Evolutionary conservation across 2,113 vertebrate genomes (phyloP).

Genomic region (Phycodurus eques): DNA sequence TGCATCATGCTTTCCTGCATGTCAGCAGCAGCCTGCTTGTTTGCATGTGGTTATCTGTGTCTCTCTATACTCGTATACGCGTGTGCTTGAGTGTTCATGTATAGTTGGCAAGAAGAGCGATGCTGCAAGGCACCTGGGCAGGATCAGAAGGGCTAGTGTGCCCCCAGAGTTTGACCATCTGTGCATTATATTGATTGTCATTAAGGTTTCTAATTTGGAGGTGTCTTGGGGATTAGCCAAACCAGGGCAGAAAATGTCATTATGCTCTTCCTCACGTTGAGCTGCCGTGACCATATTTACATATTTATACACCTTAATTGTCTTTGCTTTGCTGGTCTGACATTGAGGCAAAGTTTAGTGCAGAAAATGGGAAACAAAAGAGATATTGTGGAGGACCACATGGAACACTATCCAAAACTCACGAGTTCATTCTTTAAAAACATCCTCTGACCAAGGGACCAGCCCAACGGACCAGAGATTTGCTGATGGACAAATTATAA

Average conservation of each 20-base stretch:
- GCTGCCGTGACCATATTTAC: conserved; percentile 75
- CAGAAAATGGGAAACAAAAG: background rate
- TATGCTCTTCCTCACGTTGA: conserved; percentile 62
- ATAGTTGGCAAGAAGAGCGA: conserved; percentile 59
- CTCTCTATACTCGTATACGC: conserved; percentile 6
- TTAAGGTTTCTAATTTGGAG: conserved; percentile 81
- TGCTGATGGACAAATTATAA: background rate
- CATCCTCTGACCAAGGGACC: no score
- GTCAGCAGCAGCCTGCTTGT: conserved; percentile 4
- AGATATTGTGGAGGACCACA: background rate
- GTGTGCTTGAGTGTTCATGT: conserved; percentile 20
- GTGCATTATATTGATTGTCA: conserved; percentile 78
- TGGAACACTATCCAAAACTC: background rate
- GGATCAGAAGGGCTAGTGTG: conserved; percentile 64
- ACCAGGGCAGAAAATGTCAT: conserved; percentile 77
- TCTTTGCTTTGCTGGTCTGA: conserved; percentile 72
- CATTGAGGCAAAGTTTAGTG: conserved; percentile 56
- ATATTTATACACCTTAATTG: conserved; percentile 79
- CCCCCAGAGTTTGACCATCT: conserved; percentile 79
- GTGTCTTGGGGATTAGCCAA: conserved; percentile 77
- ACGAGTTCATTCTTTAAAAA: no score
- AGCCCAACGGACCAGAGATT: no score
- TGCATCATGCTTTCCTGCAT: conserved; percentile 30
- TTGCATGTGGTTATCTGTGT: conserved; percentile 39
- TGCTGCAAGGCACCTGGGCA: conserved; percentile 62